phyloP scores from a whole-genome alignment of 2,888 invertebrate genomes.

The Machimus atricapillus region DNA sequence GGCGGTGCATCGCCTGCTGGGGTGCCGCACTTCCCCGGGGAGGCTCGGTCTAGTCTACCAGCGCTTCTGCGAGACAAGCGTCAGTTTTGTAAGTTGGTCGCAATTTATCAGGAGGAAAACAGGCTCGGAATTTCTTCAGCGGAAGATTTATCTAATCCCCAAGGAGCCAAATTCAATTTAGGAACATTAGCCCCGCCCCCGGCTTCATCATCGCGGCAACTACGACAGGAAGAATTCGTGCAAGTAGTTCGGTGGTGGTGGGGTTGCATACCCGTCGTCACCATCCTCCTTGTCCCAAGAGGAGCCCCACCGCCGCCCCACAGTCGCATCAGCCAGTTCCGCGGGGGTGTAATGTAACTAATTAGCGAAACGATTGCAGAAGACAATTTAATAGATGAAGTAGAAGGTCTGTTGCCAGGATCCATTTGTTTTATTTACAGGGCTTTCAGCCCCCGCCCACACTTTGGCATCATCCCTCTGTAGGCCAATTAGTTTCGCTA shows the following conservation, averaged over 20 bases:
- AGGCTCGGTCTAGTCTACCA: background rate
- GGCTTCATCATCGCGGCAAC: background rate
- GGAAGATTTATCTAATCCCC: constrained; percentile 35
- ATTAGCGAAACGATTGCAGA: constrained; percentile 30
- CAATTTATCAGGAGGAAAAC: constrained; percentile 37
- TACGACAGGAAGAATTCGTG: background rate
- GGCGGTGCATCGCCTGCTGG: background rate
- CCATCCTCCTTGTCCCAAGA: background rate
- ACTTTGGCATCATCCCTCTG: background rate
- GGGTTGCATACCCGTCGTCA: background rate
- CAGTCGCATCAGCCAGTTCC: background rate
- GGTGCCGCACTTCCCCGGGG: background rate
- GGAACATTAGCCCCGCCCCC: background rate
- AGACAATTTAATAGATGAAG: constrained; percentile 38
- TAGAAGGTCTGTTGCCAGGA: constrained; percentile 5
- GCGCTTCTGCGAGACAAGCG: background rate
- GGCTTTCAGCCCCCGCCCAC: constrained; percentile 3
- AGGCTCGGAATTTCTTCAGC: constrained; percentile 21
- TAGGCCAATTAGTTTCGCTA: constrained; percentile 14
- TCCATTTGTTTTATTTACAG: constrained; percentile 34
- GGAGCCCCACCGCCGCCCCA: background rate
- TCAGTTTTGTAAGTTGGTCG: constrained; percentile 10
- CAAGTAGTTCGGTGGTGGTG: background rate
- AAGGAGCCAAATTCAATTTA: constrained; percentile 35
- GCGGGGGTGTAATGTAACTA: constrained; percentile 26